Conservation (phyloP, 2,797 vertebrate genomes). For the Siniperca scherzeri region DNA sequence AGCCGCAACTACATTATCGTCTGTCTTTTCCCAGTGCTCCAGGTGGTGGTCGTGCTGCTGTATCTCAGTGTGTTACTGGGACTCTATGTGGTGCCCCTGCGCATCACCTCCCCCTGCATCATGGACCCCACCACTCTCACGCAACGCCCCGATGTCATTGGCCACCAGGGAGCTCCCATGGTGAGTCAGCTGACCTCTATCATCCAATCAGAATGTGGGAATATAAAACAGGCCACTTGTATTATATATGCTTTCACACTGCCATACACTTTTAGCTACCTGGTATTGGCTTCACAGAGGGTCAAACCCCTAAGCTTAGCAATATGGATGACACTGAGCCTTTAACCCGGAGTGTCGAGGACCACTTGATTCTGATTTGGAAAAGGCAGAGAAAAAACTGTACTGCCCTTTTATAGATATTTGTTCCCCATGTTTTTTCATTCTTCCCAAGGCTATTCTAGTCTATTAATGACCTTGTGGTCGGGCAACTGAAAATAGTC, state of each 20-base stretch:
- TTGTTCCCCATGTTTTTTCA: slow-evolving; percentile 3
- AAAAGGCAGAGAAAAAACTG: not conserved
- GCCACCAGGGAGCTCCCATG: slow-evolving; percentile 94
- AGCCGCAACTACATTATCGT: not conserved
- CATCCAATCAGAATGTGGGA: slow-evolving; percentile 7
- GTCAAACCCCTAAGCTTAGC: not conserved
- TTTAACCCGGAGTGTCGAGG: not conserved
- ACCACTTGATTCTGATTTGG: not conserved
- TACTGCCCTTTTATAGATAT: not conserved
- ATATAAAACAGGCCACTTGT: not conserved
- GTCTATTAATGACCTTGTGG: slow-evolving; percentile 58
- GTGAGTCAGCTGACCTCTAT: slow-evolving; percentile 82
- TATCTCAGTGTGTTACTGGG: slow-evolving; percentile 90
- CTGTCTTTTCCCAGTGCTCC: slow-evolving; percentile 85
- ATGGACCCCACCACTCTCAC: slow-evolving; percentile 91
- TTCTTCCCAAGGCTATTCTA: slow-evolving; percentile 39
- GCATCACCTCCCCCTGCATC: slow-evolving; percentile 96
- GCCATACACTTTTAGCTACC: not conserved
- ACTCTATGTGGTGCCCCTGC: slow-evolving; percentile 92
- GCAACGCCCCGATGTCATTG: slow-evolving; percentile 90
- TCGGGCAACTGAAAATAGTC: slow-evolving; percentile 57
- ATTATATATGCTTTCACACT: not conserved
- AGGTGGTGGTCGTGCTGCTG: slow-evolving; percentile 89
- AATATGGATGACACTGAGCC: not conserved
- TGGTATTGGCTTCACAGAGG: not conserved